phyloP scores from a whole-genome alignment of 1,140 invertebrate genomes.

The Pararge aegeria region DNA sequence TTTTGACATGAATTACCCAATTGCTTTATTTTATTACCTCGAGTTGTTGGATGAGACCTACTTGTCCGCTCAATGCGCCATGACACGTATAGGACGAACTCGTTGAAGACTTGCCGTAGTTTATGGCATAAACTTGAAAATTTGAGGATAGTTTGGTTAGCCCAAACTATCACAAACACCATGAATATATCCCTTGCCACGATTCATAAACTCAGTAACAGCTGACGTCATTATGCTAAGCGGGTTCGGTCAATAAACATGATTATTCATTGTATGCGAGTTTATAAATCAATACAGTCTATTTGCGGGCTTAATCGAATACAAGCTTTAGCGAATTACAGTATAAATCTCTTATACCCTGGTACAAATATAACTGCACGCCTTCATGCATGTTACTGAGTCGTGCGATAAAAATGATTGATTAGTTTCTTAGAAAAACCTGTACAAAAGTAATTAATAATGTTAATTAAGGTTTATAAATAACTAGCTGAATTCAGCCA shows the following conservation, averaged over 20 bases:
- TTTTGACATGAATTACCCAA: no score
- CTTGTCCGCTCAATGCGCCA: no score
- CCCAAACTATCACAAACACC: no score
- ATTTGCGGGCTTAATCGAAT: background rate
- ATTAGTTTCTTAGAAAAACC: background rate
- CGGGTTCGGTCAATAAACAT: slow-evolving; percentile 7
- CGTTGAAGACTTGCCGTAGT: no score
- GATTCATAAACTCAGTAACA: background rate
- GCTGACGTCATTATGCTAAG: slow-evolving; percentile 9
- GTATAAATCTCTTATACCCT: background rate
- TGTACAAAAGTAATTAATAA: background rate
- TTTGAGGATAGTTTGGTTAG: no score
- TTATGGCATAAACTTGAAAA: no score
- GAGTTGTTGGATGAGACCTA: no score
- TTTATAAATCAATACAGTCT: background rate
- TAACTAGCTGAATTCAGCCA: no score
- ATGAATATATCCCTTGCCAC: no score
- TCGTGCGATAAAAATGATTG: background rate
- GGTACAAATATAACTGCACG: background rate
- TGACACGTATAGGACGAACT: no score
- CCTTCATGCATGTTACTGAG: background rate
- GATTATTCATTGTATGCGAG: slow-evolving; percentile 2
- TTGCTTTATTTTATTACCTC: no score
- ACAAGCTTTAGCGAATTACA: background rate
- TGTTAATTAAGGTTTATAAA: no score